These are phyloP conservation scores for Pollenia labialis DNA, from an alignment of 2,888 invertebrate genomes.

Conservation along the genomic window DNA sequence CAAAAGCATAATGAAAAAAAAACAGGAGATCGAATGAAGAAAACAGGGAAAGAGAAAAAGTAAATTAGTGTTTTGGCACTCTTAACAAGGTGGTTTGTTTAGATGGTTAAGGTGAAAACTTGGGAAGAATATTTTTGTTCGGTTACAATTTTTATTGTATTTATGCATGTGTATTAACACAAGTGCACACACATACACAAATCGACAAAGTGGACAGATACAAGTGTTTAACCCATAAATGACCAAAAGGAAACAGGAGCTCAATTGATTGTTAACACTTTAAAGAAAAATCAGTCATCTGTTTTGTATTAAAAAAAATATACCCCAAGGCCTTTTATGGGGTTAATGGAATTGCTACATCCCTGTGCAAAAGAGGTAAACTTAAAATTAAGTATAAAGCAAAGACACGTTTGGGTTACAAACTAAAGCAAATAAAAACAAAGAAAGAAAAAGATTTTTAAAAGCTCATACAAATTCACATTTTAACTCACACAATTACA, in stretches of 20 bases:
- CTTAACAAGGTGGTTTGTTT: slow-evolving; percentile 76
- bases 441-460: slow-evolving; percentile 22
- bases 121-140: slow-evolving; percentile 37
- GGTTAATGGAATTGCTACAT: slow-evolving; percentile 30
- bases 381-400: slow-evolving; percentile 53
- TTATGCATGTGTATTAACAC: not conserved
- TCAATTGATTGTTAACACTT: no score
- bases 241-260: not conserved
- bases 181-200: not conserved
- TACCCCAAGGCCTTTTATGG: not conserved
- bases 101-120: slow-evolving; percentile 59
- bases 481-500: not conserved
- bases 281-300: no score
- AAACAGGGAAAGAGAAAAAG: slow-evolving; percentile 69
- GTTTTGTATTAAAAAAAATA: no score
- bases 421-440: slow-evolving; percentile 39
- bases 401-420: slow-evolving; percentile 58
- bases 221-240: slow-evolving; percentile 19
- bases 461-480: slow-evolving; percentile 21
- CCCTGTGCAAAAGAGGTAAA: slow-evolving; percentile 31
- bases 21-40: slow-evolving; percentile 13
- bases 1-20: slow-evolving; percentile 54
- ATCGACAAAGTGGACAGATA: not conserved
- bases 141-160: slow-evolving; percentile 20
- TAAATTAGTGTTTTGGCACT: slow-evolving; percentile 82